Evolutionary conservation across 2,113 vertebrate genomes (phyloP).

Genomic region (Lipophrys pholis): DNA sequence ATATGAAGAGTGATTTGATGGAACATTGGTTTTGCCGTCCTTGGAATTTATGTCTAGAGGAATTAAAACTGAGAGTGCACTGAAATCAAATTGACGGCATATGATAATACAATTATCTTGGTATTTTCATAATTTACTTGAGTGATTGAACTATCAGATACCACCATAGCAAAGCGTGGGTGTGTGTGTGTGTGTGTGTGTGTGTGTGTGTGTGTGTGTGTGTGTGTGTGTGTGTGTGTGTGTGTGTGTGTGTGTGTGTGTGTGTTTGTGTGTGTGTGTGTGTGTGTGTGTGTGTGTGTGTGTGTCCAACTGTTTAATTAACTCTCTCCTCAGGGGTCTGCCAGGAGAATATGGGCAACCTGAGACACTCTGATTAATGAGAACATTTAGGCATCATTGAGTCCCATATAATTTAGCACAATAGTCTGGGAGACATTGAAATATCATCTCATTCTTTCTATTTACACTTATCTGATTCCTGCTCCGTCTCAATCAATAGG

Average conservation of each 20-base stretch:
- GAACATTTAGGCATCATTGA: conserved; percentile 73
- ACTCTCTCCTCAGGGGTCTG: conserved; percentile 67
- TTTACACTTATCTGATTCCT: conserved; percentile 72
- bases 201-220: conserved; percentile 10
- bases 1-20: neutral
- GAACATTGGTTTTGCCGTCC: neutral
- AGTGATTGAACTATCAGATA: conserved; percentile 43
- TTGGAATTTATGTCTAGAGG: neutral
- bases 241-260: conserved; percentile 36
- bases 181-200: conserved; percentile 10
- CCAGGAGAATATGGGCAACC: conserved; percentile 41
- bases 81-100: conserved; percentile 29
- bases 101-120: conserved; percentile 25
- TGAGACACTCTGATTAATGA: conserved; percentile 80
- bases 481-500: conserved; percentile 73
- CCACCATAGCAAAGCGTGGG: conserved; percentile 25
- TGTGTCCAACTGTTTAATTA: conserved; percentile 74
- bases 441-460: conserved; percentile 74
- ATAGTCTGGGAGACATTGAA: conserved; percentile 70
- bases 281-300: conserved; percentile 18
- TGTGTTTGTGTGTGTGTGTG: conserved; percentile 10
- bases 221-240: conserved; percentile 10
- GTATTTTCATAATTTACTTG: conserved; percentile 50
- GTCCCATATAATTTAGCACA: conserved; percentile 68
- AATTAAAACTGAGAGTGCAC: neutral